Conservation (phyloP, 1,140 invertebrate species). For the Sminthurides bifidus region DNA sequence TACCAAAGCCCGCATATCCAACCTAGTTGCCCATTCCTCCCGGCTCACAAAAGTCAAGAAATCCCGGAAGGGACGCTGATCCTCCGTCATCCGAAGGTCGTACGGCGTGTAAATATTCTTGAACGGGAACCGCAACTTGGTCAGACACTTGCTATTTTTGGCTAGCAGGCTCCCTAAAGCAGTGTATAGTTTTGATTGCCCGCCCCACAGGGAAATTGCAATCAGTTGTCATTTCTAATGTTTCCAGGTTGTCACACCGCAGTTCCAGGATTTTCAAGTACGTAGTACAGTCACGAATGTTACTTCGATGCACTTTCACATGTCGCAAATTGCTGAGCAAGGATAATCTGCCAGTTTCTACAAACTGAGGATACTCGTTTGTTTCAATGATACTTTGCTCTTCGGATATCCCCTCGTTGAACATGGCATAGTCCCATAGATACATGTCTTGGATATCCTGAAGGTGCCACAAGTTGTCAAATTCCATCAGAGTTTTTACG, state of each 20-base stretch:
- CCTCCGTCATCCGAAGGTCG: constrained; percentile 22
- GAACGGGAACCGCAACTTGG: constrained; percentile 21
- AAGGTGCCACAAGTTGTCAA: constrained; percentile 16
- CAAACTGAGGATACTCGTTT: neutral
- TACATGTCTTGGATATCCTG: constrained; percentile 28
- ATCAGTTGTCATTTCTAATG: constrained; percentile 24
- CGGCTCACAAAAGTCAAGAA: constrained; percentile 25
- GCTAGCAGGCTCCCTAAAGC: constrained; percentile 7
- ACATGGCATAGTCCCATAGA: constrained; percentile 28
- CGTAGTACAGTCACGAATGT: constrained; percentile 23
- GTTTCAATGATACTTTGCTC: constrained; percentile 9
- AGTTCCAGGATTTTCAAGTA: constrained; percentile 26
- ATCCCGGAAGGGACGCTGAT: constrained; percentile 24
- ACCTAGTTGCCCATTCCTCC: constrained; percentile 11
- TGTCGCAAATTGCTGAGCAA: constrained; percentile 6
- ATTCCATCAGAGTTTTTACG: constrained; percentile 20
- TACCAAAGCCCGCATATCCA: constrained; percentile 8
- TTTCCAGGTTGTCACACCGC: constrained; percentile 2
- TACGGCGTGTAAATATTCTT: constrained; percentile 18
- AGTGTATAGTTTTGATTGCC: constrained; percentile 15
- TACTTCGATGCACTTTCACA: constrained; percentile 25
- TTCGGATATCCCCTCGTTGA: constrained; percentile 23
- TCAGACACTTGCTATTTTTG: constrained; percentile 11
- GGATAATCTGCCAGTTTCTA: constrained; percentile 5
- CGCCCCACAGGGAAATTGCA: constrained; percentile 22